Base-by-base conservation (phyloP, 2,113 vertebrate species). In the Aegithalos caudatus region DNA sequence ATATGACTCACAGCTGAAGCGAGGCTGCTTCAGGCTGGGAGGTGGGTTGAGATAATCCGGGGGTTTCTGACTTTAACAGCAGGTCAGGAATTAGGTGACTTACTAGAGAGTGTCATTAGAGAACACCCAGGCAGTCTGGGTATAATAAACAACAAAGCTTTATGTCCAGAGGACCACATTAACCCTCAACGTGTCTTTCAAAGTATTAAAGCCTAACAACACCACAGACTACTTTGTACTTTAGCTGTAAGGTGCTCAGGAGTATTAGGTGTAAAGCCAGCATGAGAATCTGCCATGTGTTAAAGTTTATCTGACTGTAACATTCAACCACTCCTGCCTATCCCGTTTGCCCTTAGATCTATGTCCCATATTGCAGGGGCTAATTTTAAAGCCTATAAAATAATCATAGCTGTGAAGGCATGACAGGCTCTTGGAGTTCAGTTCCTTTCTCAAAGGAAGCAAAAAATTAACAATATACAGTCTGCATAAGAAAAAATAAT, bases 191-290 rank as follows among this genome's bases (percentile, higher is more conserved):
- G 86, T 89, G 54, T 90, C 94, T 97, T 96, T 92, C 81, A 90
- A 95, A 89, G 88, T 94, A 95, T 95, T 96, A 97, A 94, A 56
- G 81, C 40, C 88, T 95, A 94, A 64, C 90, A 95, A 25, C 72
- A 94, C 88, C 73, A 65, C 85, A 95, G 94, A 90, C 92, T 84
- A 24, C 86, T 94, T 86, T 91, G 88, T 86, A 14, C 81, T 92
- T 95, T 50, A 95, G 33, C 57, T 74, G 37, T 94, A 96, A 97
- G 88, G 66, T 83, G 90, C 88, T 94, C 90, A 91, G 81, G 88
- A 90, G 74, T 48, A 95, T 96, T 96, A 96, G 84, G 72, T 53
- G 6, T 29, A 88, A 93, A 95, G 80, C 85, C 92, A 92, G 65
- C 70, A 90, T 57, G 81, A 67, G 88, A 83, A 94, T 72, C 58